A percentile compares a stretch with the other conserved stretches of the same genome.
Evolutionary conservation across 2,113 vertebrate species (phyloP).

Genomic region (Elephas maximus): DNA sequence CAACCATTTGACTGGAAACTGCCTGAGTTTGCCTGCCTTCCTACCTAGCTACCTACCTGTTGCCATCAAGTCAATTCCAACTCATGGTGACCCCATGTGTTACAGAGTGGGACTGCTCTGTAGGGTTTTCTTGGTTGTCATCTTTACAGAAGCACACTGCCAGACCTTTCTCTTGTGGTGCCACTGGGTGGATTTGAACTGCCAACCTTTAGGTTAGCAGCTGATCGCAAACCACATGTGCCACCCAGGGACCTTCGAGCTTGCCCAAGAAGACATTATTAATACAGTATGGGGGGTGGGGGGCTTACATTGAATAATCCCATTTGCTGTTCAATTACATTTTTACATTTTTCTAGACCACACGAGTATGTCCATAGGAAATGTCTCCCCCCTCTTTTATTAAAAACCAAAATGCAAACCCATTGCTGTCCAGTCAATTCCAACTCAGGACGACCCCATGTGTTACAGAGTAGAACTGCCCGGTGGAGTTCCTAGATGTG

Average conservation of each 20-base stretch:
- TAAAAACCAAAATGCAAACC: neutral
- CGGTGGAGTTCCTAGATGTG: neutral
- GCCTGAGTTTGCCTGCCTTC: conserved; percentile 61
- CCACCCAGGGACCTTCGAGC: neutral
- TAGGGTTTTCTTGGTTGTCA: neutral
- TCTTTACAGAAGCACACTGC: neutral
- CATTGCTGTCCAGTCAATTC: neutral
- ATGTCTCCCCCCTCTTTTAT: conserved; percentile 43
- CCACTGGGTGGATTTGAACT: neutral
- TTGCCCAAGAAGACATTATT: conserved; percentile 77
- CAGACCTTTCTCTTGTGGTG: neutral
- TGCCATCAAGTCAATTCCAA: neutral
- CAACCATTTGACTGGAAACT: conserved; percentile 74
- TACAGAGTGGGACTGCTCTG: neutral
- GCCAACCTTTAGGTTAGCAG: neutral
- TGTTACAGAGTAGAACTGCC: neutral
- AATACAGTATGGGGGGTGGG: conserved; percentile 77
- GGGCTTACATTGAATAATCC: conserved; percentile 72
- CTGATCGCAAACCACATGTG: neutral
- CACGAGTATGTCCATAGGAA: conserved; percentile 61
- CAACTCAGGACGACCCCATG: neutral
- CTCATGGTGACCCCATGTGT: neutral
- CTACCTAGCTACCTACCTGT: neutral
- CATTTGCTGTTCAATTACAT: conserved; percentile 77
- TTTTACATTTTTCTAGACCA: conserved; percentile 55